Conservation (phyloP, 1,140 invertebrate genomes). For the Drosophila parvula region DNA sequence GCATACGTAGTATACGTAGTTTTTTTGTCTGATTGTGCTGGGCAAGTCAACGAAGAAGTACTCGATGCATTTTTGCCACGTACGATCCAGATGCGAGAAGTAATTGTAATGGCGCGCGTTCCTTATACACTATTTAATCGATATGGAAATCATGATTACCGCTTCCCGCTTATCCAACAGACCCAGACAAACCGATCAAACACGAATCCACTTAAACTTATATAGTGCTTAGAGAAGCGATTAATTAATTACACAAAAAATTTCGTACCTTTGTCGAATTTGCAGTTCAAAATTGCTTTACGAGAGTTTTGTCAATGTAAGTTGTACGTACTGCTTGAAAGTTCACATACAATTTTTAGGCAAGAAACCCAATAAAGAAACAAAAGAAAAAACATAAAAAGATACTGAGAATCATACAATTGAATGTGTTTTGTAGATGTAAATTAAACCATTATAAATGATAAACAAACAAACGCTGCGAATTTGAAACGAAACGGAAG, state of each 20-base stretch:
- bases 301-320: slow-evolving; percentile 56
- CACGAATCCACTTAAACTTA: slow-evolving; percentile 25
- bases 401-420: slow-evolving; percentile 25
- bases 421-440: slow-evolving; percentile 41
- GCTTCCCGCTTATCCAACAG: slow-evolving; percentile 50
- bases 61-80: slow-evolving; percentile 44
- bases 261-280: slow-evolving; percentile 83
- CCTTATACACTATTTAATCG: slow-evolving; percentile 54
- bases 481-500: slow-evolving; percentile 51
- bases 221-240: slow-evolving; percentile 38
- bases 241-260: slow-evolving; percentile 53
- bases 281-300: slow-evolving; percentile 83
- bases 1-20: slow-evolving; percentile 21
- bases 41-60: slow-evolving; percentile 39
- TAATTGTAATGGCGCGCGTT: slow-evolving; percentile 61
- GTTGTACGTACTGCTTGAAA: slow-evolving; percentile 32
- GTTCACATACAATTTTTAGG: slow-evolving; percentile 34
- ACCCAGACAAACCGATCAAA: slow-evolving; percentile 19
- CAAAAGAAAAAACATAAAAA: not conserved
- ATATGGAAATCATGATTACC: slow-evolving; percentile 27
- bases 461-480: slow-evolving; percentile 29
- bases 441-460: slow-evolving; percentile 53
- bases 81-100: slow-evolving; percentile 22
- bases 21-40: slow-evolving; percentile 40
- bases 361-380: slow-evolving; percentile 25